phyloP scores from a whole-genome alignment of 2,113 vertebrate genomes.

The Phyllostomus discolor region DNA sequence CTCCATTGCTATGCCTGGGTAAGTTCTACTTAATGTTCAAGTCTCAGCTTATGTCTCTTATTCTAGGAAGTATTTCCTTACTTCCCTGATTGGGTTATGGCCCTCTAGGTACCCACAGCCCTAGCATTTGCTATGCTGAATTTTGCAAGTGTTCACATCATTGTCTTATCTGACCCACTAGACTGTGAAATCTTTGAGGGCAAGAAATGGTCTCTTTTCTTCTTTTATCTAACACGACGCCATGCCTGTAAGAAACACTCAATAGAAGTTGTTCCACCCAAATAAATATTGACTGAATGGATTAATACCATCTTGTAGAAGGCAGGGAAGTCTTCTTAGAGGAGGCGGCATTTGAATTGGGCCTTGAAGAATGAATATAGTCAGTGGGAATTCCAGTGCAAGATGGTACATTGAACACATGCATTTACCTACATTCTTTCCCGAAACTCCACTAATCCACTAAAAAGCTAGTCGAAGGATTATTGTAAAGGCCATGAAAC shows the following conservation, averaged over 20 bases:
- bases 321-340: neutral
- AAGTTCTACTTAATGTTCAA: neutral
- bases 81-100: neutral
- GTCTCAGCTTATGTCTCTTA: neutral
- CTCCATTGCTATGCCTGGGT: neutral
- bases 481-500: slow-evolving; percentile 22
- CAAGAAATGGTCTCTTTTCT: neutral
- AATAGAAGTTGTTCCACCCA: neutral
- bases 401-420: neutral
- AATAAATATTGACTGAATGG: neutral
- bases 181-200: neutral
- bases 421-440: neutral
- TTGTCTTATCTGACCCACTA: neutral
- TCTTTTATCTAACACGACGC: neutral
- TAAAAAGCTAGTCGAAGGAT: neutral
- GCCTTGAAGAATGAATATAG: neutral
- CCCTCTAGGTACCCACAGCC: neutral
- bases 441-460: neutral
- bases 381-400: neutral
- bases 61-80: slow-evolving; percentile 7
- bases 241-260: neutral
- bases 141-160: neutral
- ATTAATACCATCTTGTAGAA: slow-evolving; percentile 22
- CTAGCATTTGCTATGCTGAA: neutral
- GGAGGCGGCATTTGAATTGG: neutral